Conservation (phyloP, 2,797 vertebrate genomes). For the Molossus alvarezi region DNA sequence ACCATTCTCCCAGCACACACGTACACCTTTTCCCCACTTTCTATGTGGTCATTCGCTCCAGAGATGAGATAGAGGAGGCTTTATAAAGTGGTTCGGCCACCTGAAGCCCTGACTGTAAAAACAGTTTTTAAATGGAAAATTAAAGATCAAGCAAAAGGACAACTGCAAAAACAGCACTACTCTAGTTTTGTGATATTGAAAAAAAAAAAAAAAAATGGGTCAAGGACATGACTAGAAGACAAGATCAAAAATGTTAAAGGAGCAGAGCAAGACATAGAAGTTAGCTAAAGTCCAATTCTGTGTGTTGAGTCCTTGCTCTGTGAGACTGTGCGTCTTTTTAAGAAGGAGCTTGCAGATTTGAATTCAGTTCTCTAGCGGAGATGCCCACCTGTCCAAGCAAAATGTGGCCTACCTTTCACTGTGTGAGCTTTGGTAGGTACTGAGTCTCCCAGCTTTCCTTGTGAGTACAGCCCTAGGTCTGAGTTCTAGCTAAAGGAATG, state of each 20-base stretch:
- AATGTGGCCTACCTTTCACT: background rate
- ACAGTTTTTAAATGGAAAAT: background rate
- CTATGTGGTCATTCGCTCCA: background rate
- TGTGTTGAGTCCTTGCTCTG: background rate
- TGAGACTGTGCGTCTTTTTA: background rate
- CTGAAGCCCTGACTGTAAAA: background rate
- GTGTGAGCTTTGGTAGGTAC: background rate
- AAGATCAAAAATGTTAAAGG: background rate
- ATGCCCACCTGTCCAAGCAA: no score
- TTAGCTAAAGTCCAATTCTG: background rate
- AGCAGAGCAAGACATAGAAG: background rate
- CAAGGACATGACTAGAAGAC: background rate
- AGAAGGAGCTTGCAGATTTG: background rate
- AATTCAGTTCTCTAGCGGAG: background rate
- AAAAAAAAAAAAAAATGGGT: background rate
- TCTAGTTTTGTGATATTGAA: background rate
- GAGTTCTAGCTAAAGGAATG: background rate
- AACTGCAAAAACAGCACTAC: background rate
- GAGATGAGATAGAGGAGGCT: background rate
- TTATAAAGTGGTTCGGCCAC: background rate
- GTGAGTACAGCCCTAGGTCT: background rate
- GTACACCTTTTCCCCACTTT: background rate
- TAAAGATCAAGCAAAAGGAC: constrained; percentile 32
- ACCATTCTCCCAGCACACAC: fast-evolving
- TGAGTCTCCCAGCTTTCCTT: background rate